Conservation (phyloP, 2,888 invertebrate genomes). For the Drosophila borealis region DNA sequence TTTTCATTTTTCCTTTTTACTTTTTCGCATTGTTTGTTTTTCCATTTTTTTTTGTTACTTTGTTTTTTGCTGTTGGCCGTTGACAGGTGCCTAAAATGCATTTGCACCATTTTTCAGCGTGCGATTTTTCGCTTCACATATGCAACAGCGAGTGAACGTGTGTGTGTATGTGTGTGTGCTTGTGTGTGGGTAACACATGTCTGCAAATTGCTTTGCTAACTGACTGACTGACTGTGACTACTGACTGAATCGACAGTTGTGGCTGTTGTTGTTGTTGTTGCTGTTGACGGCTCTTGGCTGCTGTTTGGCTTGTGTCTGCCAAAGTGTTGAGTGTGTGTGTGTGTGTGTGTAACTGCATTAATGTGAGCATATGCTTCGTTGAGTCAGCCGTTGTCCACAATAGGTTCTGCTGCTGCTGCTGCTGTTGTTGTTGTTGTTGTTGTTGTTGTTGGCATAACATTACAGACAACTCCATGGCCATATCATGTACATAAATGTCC, state of each 20-base stretch:
- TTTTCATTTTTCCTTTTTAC: background rate
- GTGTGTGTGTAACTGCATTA: constrained; percentile 67
- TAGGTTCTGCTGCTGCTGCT: constrained; percentile 40
- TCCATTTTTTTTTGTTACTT: constrained; percentile 5
- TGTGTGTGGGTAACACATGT: constrained; percentile 60
- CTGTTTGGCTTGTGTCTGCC: constrained; percentile 76
- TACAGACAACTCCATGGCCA: constrained; percentile 50
- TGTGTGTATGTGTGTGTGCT: constrained; percentile 15
- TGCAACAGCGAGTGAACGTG: constrained; percentile 16
- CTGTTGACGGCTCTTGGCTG: constrained; percentile 54
- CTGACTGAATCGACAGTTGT: constrained; percentile 58
- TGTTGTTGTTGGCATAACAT: constrained; percentile 69
- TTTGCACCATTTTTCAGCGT: constrained; percentile 51
- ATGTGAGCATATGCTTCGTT: constrained; percentile 65
- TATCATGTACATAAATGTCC: constrained; percentile 24
- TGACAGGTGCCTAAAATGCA: constrained; percentile 68
- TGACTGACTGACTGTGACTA: constrained; percentile 60
- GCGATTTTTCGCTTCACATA: constrained; percentile 36
- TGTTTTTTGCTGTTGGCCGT: constrained; percentile 19
- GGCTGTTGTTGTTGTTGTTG: constrained; percentile 41
- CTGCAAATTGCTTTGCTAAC: constrained; percentile 78
- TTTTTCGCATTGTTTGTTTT: constrained; percentile 8
- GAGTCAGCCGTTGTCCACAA: constrained; percentile 42
- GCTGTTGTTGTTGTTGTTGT: constrained; percentile 28
- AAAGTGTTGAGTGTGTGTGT: constrained; percentile 57